Evolutionary conservation across 2,888 invertebrate genomes (phyloP), one percentile per base, ranked within the genome.

Genomic region (Tupiocoris notatus): DNA sequence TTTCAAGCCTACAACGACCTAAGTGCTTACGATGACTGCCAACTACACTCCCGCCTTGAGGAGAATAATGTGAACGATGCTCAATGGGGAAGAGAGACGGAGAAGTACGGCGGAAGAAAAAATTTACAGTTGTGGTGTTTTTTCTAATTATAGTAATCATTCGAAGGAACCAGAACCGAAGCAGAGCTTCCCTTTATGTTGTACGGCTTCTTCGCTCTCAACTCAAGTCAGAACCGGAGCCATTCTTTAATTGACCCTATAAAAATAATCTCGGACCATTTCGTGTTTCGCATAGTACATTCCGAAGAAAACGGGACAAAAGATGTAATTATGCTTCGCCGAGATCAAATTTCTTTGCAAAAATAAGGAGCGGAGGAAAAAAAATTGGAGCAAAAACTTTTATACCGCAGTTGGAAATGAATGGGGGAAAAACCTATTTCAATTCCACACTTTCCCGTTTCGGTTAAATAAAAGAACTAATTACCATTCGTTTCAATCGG

Each of bases 261-360:
- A 73, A 73, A 73, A 73, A 73, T 73, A 59, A 73, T 73, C 73
- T 62, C 73, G 73, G 73, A n/a, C 73, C 73, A 63, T 73, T 62
- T 73, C 56, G 23, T 25, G 9, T 23, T 58, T 16, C 56, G 21
- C 22, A n/a, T 22, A 64, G 21, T n/a, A 64, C n/a, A n/a, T 3
- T 18, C 59, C 59, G 59, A 59, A 59, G 59, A 18, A 39, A 39
- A 39, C 39, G 59, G 59, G 59, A 23, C 23, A 22, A 63, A 63
- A 63, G 23, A 63, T 16, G 22, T 22, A 63, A 63, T 22, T 63
- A 22, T 63, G 22, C 23, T 63, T 22, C 21, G 6, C 22, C 21
- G 23, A 63, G 23, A 63, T 23, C 63, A 23, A 63, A 63, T 63
- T 63, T 63, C 21, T 23, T 63, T 20, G 23, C 9, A 63, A 22